Evolutionary conservation across 2,113 vertebrate species (phyloP).

Genomic region (Cyanoramphus novaezelandiae): DNA sequence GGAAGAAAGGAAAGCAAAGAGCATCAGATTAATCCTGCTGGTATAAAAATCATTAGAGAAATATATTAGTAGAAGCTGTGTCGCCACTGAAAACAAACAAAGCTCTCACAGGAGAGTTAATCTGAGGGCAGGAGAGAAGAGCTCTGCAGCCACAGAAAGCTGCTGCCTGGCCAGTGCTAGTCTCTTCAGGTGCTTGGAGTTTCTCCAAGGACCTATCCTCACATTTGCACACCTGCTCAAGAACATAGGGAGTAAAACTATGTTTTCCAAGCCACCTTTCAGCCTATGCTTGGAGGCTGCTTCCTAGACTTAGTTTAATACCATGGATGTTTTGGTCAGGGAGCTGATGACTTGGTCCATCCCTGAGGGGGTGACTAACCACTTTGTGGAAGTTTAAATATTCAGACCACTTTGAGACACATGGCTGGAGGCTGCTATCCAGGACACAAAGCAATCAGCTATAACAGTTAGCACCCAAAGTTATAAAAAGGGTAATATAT

Average conservation of each 20-base stretch:
- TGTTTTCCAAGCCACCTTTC: not conserved
- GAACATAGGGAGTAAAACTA: not conserved
- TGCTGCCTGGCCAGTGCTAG: not conserved
- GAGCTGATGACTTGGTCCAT: not conserved
- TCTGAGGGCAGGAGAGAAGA: not conserved
- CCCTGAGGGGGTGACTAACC: not conserved
- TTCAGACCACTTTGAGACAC: not conserved
- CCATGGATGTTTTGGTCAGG: not conserved
- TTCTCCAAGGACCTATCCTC: not conserved
- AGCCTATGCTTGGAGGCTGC: not conserved
- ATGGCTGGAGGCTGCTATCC: not conserved
- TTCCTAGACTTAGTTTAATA: not conserved
- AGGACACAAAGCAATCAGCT: not conserved
- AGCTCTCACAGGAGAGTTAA: not conserved
- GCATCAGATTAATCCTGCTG: not conserved
- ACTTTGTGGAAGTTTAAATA: not conserved
- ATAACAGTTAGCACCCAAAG: not conserved
- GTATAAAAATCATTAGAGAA: not conserved
- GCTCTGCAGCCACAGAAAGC: not conserved
- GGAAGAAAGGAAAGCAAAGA: not conserved
- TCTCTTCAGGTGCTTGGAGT: not conserved
- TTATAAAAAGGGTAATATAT: not conserved
- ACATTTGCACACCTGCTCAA: not conserved
- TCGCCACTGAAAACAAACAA: not conserved
- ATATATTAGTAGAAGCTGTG: not conserved